phyloP scores from a whole-genome alignment of 92 coral and sea anemone genomes.

The Porites rus region DNA sequence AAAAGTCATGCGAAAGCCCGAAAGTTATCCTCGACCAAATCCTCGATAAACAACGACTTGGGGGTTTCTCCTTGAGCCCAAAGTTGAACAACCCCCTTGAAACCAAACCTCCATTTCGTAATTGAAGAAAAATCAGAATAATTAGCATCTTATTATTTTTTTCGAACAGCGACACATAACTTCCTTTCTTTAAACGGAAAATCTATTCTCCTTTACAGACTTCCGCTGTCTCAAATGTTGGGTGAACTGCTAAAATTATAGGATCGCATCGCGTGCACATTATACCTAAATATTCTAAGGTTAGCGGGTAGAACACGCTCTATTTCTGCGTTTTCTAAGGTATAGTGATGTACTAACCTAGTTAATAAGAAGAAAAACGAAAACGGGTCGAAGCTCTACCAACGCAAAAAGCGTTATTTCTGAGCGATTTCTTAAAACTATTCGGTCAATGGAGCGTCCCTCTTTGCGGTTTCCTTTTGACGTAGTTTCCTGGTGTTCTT shows the following conservation, averaged over 20 bases:
- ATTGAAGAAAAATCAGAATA: too few relatives aligned
- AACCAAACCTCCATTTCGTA: not conserved
- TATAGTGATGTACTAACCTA: too few relatives aligned
- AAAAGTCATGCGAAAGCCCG: too few relatives aligned
- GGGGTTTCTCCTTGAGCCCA: not conserved
- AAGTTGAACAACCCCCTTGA: not conserved
- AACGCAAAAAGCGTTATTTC: too few relatives aligned
- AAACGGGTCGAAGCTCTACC: not conserved
- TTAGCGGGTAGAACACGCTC: too few relatives aligned
- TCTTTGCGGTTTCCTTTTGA: not conserved
- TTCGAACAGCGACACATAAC: not conserved
- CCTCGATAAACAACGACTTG: not conserved
- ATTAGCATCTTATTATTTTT: not conserved
- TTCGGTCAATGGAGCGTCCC: not conserved
- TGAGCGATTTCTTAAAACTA: not conserved
- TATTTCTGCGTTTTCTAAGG: too few relatives aligned
- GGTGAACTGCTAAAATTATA: not conserved
- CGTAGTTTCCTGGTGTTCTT: not conserved
- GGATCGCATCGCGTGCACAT: not conserved
- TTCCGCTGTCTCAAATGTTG: slow-evolving; percentile 8
- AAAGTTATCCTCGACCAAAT: too few relatives aligned
- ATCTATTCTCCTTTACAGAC: not conserved
- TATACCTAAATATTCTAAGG: too few relatives aligned
- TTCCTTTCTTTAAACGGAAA: slow-evolving; percentile 1
- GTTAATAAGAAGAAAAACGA: not conserved